phyloP scores from a whole-genome alignment of 2,888 invertebrate genomes.

The Pachliopta kotzebuea region DNA sequence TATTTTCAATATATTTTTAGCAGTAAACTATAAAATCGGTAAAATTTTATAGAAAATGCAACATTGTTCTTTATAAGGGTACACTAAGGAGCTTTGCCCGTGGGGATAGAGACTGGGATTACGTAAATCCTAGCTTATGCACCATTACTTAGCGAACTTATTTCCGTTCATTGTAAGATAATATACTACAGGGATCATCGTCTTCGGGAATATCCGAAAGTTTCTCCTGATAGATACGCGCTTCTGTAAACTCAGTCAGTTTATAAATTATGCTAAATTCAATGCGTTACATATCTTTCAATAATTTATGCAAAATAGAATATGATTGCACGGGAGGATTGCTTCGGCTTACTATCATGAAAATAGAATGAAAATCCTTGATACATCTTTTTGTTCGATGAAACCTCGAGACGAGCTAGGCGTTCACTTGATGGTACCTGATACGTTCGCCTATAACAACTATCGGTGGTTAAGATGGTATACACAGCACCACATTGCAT shows the following conservation, averaged over 20 bases:
- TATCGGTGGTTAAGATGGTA: too few species aligned
- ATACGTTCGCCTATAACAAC: too few species aligned
- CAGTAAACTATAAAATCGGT: conserved; percentile 32
- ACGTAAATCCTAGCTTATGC: conserved; percentile 29
- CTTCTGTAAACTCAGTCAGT: neutral
- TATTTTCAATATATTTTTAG: conserved; percentile 20
- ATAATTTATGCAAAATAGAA: neutral
- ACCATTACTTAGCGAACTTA: conserved; percentile 24
- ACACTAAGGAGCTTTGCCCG: conserved; percentile 15
- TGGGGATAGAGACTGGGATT: conserved; percentile 19
- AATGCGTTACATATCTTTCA: neutral
- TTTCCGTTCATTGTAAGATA: conserved; percentile 28
- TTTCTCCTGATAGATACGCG: neutral
- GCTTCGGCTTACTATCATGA: too few species aligned
- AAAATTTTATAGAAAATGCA: conserved; percentile 32
- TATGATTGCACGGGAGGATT: too few species aligned
- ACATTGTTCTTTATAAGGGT: conserved; percentile 31
- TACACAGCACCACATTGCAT: too few species aligned
- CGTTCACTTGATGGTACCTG: too few species aligned
- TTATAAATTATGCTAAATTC: neutral
- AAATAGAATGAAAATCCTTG: too few species aligned
- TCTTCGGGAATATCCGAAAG: conserved; percentile 9
- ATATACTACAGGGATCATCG: conserved; percentile 17
- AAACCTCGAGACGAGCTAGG: too few species aligned
- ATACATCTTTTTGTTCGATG: too few species aligned